phyloP scores from a whole-genome alignment of 2,888 invertebrate genomes.

The Smittia sp. region DNA sequence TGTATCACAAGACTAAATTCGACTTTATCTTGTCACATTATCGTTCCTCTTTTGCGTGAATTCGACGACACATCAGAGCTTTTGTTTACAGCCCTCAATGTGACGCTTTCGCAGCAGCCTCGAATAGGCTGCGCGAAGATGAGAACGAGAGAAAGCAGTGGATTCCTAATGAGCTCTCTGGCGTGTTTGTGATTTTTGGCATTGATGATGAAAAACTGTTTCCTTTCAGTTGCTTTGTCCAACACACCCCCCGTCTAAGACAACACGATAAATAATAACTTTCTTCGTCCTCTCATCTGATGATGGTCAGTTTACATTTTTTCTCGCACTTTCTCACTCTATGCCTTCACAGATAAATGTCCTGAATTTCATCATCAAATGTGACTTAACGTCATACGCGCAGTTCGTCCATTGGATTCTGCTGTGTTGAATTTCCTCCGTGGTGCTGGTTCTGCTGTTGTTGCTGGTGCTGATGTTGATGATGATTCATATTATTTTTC shows the following conservation, averaged over 20 bases:
- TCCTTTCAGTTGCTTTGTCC: not conserved
- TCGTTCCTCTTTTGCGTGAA: too few species aligned
- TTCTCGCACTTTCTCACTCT: not conserved
- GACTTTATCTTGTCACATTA: too few species aligned
- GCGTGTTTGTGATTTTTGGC: not conserved
- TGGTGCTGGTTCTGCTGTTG: slow-evolving; percentile 43
- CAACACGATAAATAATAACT: not conserved
- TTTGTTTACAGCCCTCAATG: too few species aligned
- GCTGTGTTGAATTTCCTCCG: slow-evolving; percentile 47
- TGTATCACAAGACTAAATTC: too few species aligned
- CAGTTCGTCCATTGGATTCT: slow-evolving; percentile 73
- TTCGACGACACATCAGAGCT: too few species aligned
- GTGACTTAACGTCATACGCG: slow-evolving; percentile 69
- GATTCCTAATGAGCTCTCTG: not conserved
- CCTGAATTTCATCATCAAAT: slow-evolving; percentile 41
- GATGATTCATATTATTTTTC: slow-evolving; percentile 45
- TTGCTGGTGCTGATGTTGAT: slow-evolving; percentile 41
- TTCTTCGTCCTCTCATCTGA: slow-evolving; percentile 1
- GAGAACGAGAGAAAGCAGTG: not conserved
- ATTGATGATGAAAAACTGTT: slow-evolving; percentile 7
- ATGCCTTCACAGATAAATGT: slow-evolving; percentile 26
- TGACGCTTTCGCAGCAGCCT: too few species aligned
- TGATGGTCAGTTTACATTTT: not conserved
- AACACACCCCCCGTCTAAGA: too few species aligned
- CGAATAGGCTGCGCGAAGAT: too few species aligned